Evolutionary conservation across 2,797 vertebrate genomes (phyloP).

Genomic region (Anableps anableps): DNA sequence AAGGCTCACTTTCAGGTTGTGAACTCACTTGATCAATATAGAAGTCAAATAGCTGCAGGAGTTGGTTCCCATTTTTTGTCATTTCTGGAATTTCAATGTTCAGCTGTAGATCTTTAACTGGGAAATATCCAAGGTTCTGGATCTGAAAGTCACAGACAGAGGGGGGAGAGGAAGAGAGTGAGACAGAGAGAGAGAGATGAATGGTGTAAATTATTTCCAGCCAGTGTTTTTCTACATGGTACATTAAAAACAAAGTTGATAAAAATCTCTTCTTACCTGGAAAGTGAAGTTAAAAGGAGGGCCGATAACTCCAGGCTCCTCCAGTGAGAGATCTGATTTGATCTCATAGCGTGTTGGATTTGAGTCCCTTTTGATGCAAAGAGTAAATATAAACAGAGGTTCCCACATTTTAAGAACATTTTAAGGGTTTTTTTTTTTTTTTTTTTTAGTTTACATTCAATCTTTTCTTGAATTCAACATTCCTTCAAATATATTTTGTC

Average conservation of each 20-base stretch:
- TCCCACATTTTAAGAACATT: background rate
- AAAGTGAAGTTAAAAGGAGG: slow-evolving; percentile 91
- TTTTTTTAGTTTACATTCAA: slow-evolving; percentile 1
- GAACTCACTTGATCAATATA: slow-evolving; percentile 83
- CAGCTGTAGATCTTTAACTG: slow-evolving; percentile 85
- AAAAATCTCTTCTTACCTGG: slow-evolving; percentile 79
- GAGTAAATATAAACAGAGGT: slow-evolving; percentile 9
- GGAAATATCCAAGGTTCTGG: slow-evolving; percentile 95
- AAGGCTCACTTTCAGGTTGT: background rate
- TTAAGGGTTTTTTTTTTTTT: background rate
- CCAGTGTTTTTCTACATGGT: background rate
- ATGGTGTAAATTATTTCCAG: slow-evolving; percentile 9
- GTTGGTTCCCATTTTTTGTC: slow-evolving; percentile 90
- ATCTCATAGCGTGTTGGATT: slow-evolving; percentile 78
- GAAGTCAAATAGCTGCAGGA: slow-evolving; percentile 87
- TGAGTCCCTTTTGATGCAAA: slow-evolving; percentile 81
- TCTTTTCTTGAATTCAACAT: background rate
- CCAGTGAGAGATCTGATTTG: slow-evolving; percentile 87
- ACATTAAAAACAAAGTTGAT: background rate
- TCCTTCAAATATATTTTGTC: slow-evolving; percentile 4
- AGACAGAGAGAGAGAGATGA: background rate
- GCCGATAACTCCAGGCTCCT: slow-evolving; percentile 80
- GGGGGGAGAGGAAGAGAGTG: background rate
- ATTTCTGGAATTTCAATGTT: slow-evolving; percentile 90
- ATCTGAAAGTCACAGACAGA: slow-evolving; percentile 78